Base-by-base conservation (phyloP, 2,888 invertebrate genomes). In the Hydraecia micacea region DNA sequence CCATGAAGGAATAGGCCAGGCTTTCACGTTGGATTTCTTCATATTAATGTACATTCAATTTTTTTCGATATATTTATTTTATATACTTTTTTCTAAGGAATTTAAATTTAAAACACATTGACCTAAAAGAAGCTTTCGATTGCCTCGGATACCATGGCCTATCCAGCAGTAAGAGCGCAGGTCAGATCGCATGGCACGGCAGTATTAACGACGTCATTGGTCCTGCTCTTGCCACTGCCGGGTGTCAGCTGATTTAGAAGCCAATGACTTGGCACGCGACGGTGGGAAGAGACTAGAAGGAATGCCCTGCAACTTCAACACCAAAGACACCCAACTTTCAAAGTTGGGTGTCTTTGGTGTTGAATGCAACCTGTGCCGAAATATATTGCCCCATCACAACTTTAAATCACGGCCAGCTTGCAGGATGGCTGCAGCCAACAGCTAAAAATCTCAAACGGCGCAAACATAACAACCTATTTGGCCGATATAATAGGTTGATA, bases 41-140 rank as follows among this genome's bases (percentile, higher is more conserved):
- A 80, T 55, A 72, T 28, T 42, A 52, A 63, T 80, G 25, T 52
- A 80, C 78, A 78, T 78, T 2, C 0, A 70, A 71, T 0, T 46
- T 46, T 2, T 52, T 71, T 80, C 0, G 42, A 46, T 13, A 28
- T 28, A 13, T 28, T 36, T 55, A 78, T 1, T 71, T 80, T 62
- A n/a, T 8, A 9, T 1, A 0, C 0, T 71, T 52, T 72, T 52
- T 63, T 69, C 25, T 52, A 18, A 4, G 32, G 13, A n/a, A 71
- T 21, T 15, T 39, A 49, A 21, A 28, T 18, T n/a, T 7, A 32
- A 60, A 67, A 36, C 0, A 13, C 6, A 32, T 21, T 39, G 21
- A 65, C 3, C 6, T 63, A 46, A 62, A 70, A 11, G 4, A 13
- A 18, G 6, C n/a, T n/a, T 15, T 32, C 11, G 15, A 15, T 11